Conservation (phyloP, 1,140 invertebrate genomes). For the Lutraria rhynchaena region DNA sequence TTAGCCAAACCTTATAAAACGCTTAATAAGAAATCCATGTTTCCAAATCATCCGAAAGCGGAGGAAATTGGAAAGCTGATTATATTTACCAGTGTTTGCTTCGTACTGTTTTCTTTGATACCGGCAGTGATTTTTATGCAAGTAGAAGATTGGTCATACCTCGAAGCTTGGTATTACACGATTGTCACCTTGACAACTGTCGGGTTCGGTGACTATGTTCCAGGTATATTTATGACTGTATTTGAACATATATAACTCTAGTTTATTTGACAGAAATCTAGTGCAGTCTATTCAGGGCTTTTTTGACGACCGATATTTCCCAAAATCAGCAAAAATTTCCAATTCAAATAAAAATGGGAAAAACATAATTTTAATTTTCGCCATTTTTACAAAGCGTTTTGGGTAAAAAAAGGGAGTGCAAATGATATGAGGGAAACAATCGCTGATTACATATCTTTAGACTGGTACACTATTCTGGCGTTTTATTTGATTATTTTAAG, state of each 20-base stretch:
- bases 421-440: too few relatives aligned
- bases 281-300: background rate
- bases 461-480: too few relatives aligned
- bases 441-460: too few relatives aligned
- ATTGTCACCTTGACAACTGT: slow-evolving; percentile 68
- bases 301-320: background rate
- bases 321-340: background rate
- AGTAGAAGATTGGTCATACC: slow-evolving; percentile 62
- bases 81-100: background rate
- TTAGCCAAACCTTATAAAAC: slow-evolving; percentile 6
- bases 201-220: slow-evolving; percentile 63
- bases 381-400: too few relatives aligned
- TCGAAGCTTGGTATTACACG: slow-evolving; percentile 66
- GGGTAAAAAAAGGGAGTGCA: too few relatives aligned
- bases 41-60: slow-evolving; percentile 10
- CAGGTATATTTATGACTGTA: slow-evolving; percentile 38
- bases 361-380: too few relatives aligned
- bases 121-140: slow-evolving; percentile 41
- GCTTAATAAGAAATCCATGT: slow-evolving; percentile 13
- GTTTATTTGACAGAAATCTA: background rate
- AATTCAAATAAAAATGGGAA: background rate
- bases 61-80: slow-evolving; percentile 4
- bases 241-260: background rate
- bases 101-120: slow-evolving; percentile 24
- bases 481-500: too few relatives aligned